phyloP scores from a whole-genome alignment of 2,888 invertebrate genomes.

The Omphaloscelis lunosa region DNA sequence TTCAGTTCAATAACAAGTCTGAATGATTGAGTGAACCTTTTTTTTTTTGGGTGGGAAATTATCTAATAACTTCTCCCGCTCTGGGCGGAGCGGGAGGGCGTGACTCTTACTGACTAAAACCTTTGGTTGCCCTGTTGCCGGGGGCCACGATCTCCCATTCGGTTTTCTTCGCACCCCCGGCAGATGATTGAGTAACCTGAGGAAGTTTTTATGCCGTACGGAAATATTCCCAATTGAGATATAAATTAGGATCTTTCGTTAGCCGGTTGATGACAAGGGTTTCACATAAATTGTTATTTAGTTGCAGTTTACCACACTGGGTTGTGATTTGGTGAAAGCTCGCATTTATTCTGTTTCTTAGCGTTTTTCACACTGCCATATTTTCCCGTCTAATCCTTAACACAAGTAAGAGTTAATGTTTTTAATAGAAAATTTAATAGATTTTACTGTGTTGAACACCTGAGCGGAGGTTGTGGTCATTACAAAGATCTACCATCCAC shows the following conservation, averaged over 20 bases:
- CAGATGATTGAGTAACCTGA: constrained; percentile 42
- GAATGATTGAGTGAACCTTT: constrained; percentile 50
- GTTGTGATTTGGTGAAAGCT: constrained; percentile 10
- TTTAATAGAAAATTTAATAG: constrained; percentile 11
- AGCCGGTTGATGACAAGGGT: constrained; percentile 34
- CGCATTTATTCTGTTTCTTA: constrained; percentile 3
- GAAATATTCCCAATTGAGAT: constrained; percentile 23
- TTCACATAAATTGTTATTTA: constrained; percentile 25
- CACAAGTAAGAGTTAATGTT: not conserved
- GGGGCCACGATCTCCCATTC: no score
- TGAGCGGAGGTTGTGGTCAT: constrained; percentile 35
- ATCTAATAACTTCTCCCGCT: no score
- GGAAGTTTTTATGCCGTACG: constrained; percentile 21
- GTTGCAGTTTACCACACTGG: not conserved
- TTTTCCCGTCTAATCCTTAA: constrained; percentile 3
- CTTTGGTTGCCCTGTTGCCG: no score
- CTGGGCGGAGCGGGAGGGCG: no score
- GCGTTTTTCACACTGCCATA: not conserved
- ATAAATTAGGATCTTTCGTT: constrained; percentile 35
- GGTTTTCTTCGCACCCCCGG: no score
- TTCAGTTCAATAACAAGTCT: constrained; percentile 48
- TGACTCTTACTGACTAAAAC: no score
- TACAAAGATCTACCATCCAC: constrained; percentile 37
- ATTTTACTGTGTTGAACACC: constrained; percentile 52
- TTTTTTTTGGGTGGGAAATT: no score